Conservation (phyloP, 2,888 invertebrate genomes). For the Shargacucullia verbasci region DNA sequence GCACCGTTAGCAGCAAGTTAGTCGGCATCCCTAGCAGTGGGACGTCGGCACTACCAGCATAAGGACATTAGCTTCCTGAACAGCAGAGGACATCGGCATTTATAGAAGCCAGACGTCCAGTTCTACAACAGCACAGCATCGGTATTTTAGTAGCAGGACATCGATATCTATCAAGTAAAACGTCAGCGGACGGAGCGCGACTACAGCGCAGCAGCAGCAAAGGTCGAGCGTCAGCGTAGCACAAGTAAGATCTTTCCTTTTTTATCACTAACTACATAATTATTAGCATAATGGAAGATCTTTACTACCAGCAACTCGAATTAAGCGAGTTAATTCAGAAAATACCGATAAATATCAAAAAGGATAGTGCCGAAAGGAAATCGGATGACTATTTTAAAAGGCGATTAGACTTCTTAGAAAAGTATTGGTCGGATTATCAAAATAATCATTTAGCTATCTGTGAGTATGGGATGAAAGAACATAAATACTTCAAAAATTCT, state of each 20-base stretch:
- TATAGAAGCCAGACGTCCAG: not conserved
- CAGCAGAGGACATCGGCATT: not conserved
- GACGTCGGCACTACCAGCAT: not conserved
- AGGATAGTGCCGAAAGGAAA: conserved; percentile 33
- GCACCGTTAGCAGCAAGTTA: not conserved
- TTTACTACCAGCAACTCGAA: conserved; percentile 11
- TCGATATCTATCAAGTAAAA: not conserved
- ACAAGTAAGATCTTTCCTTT: conserved; percentile 17
- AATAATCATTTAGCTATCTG: conserved; percentile 21
- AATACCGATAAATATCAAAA: conserved; percentile 23
- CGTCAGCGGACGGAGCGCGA: not conserved
- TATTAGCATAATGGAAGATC: conserved; percentile 11
- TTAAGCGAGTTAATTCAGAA: conserved; percentile 15
- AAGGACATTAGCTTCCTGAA: not conserved
- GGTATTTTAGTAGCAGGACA: not conserved
- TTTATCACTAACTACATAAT: not conserved
- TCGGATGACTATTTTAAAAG: conserved; percentile 33
- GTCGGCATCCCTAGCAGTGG: too few species aligned
- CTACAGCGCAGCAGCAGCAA: conserved; percentile 4
- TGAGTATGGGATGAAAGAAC: conserved; percentile 9
- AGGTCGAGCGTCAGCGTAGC: not conserved
- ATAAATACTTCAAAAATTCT: conserved; percentile 6
- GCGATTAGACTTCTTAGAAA: conserved; percentile 26
- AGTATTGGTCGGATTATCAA: conserved; percentile 34
- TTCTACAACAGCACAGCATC: not conserved